Evolutionary conservation across 2,113 vertebrate species (phyloP).

Genomic region (Thamnaconus septentrionalis): DNA sequence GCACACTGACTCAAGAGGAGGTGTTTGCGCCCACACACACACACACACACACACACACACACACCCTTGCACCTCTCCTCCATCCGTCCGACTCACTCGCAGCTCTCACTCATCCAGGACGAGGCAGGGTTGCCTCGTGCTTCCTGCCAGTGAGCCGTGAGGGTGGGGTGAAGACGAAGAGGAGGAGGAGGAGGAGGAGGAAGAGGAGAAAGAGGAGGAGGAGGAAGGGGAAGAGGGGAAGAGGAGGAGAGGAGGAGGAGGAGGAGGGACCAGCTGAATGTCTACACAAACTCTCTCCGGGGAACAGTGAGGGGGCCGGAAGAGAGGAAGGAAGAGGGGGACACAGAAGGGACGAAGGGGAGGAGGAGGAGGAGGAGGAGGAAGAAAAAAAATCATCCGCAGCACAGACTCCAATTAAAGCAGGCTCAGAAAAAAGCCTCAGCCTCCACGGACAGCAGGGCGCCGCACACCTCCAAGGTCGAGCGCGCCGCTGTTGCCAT

Average conservation of each 20-base stretch:
- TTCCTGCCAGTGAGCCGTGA: conserved; percentile 60
- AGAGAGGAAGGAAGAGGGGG: not conserved
- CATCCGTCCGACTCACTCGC: conserved; percentile 29
- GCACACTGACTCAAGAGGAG: conserved; percentile 28
- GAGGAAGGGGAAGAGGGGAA: conserved; percentile 42
- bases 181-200: conserved; percentile 15
- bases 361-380: not conserved
- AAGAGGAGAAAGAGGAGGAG: conserved; percentile 29
- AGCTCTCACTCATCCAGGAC: conserved; percentile 50
- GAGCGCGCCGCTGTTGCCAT: conserved; percentile 48
- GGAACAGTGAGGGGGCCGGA: conserved; percentile 4
- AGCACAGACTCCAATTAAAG: conserved; percentile 13
- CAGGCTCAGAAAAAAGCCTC: conserved; percentile 8
- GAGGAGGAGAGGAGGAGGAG: conserved; percentile 12
- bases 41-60: conserved; percentile 22
- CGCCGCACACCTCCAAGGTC: conserved; percentile 59
- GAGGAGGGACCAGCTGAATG: conserved; percentile 27
- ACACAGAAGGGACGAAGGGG: not conserved
- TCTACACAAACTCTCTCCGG: not conserved
- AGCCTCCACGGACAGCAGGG: conserved; percentile 31
- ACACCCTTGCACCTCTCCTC: conserved; percentile 34
- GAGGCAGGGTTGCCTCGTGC: conserved; percentile 62
- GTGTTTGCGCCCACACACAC: conserved; percentile 14
- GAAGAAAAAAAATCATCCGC: conserved; percentile 8
- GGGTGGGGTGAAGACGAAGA: conserved; percentile 43